These are phyloP conservation scores for Rhaphigaster nebulosa DNA, from an alignment of 2,888 invertebrate species.

Conservation along the genomic window DNA sequence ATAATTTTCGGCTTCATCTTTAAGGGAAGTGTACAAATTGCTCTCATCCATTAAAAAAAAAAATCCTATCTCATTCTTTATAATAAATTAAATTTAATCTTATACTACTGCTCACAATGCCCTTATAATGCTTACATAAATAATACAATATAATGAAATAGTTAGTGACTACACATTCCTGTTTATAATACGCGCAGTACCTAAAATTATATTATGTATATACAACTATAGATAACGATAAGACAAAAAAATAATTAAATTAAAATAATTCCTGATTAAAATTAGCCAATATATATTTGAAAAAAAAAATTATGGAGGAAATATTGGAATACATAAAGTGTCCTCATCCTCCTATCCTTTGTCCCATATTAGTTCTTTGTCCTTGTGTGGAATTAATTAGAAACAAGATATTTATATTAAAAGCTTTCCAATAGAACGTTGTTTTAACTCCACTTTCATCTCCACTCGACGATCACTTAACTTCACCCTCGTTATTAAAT, in stretches of 20 bases:
- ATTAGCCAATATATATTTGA: not conserved
- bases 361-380: conserved; percentile 1
- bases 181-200: no score
- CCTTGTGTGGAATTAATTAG: not conserved
- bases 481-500: not conserved
- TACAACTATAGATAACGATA: no score
- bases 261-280: not conserved
- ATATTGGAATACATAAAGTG: not conserved
- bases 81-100: no score
- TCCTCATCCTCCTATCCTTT: not conserved
- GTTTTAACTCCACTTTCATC: not conserved
- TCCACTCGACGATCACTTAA: not conserved
- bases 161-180: no score
- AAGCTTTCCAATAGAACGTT: not conserved
- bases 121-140: no score
- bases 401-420: conserved; percentile 24
- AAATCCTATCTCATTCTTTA: no score
- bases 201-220: no score
- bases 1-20: no score
- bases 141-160: no score
- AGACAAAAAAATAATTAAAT: not conserved
- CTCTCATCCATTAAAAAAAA: no score
- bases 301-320: not conserved
- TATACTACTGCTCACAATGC: no score
- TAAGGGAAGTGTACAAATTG: no score